A percentile compares a stretch with the other conserved stretches of the same genome.
phyloP scores from a whole-genome alignment of 1,140 invertebrate genomes.

The Bombus huntii region DNA sequence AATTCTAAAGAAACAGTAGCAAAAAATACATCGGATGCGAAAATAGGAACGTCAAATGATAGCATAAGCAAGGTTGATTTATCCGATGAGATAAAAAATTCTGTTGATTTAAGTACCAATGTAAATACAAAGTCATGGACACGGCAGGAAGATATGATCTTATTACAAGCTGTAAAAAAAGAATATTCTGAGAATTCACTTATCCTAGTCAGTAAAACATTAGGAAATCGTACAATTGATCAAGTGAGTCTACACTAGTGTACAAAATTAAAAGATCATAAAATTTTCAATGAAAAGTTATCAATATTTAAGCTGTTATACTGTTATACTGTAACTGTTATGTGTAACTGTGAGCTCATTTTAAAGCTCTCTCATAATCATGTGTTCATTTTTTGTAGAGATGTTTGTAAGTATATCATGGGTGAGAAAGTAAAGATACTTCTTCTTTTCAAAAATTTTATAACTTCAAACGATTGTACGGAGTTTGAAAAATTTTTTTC shows the following conservation, averaged over 20 bases:
- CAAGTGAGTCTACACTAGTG: slow-evolving; percentile 65
- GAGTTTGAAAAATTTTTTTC: too few species aligned
- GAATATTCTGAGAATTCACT: slow-evolving; percentile 79
- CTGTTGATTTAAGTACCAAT: slow-evolving; percentile 49
- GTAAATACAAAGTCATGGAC: slow-evolving; percentile 73
- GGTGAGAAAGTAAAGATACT: too few species aligned
- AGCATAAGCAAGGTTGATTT: background rate
- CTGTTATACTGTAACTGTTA: too few species aligned
- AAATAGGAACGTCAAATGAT: slow-evolving; percentile 16
- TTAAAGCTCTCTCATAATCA: too few species aligned
- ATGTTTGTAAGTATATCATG: too few species aligned
- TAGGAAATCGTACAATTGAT: slow-evolving; percentile 73
- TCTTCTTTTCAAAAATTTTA: too few species aligned
- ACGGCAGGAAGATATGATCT: slow-evolving; percentile 78
- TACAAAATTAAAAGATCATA: too few species aligned
- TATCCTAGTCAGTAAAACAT: slow-evolving; percentile 69
- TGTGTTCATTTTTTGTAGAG: too few species aligned
- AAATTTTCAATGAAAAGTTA: too few species aligned
- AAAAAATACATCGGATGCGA: slow-evolving; percentile 32
- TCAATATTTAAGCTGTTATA: too few species aligned
- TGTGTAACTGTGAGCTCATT: too few species aligned
- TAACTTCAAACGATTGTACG: too few species aligned
- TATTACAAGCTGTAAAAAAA: slow-evolving; percentile 78
- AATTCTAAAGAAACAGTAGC: slow-evolving; percentile 34
- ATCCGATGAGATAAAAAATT: slow-evolving; percentile 41